Conservation (phyloP, 2,888 invertebrate species). For the Ligdia adustata region DNA sequence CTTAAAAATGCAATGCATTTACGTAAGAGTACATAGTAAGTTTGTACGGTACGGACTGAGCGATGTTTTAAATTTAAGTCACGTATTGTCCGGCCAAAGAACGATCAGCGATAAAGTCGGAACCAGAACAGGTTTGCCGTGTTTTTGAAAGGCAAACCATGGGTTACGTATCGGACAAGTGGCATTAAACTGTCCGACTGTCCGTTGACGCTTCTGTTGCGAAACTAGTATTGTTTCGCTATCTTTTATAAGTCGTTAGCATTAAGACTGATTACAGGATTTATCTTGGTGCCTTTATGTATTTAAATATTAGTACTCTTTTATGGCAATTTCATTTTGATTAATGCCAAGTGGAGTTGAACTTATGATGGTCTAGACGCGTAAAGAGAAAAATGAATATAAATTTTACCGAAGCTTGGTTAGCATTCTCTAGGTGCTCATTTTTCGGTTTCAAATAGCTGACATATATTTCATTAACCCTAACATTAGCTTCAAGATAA, state of each 20-base stretch:
- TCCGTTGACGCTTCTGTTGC: conserved; percentile 34
- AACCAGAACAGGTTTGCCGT: conserved; percentile 60
- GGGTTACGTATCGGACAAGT: conserved; percentile 45
- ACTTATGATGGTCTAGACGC: too few relatives aligned
- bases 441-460: too few relatives aligned
- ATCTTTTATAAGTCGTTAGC: conserved; percentile 22
- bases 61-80: conserved; percentile 37
- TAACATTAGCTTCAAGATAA: too few relatives aligned
- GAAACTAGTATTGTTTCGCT: conserved; percentile 37
- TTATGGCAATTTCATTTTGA: too few relatives aligned
- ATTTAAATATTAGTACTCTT: too few relatives aligned
- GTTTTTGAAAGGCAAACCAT: conserved; percentile 66
- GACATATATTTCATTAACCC: too few relatives aligned
- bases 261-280: conserved; percentile 3
- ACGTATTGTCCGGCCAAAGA: conserved; percentile 36
- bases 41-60: background rate
- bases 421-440: too few relatives aligned
- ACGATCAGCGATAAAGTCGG: conserved; percentile 56
- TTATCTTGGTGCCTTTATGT: background rate
- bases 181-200: conserved; percentile 23
- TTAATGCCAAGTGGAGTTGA: too few relatives aligned
- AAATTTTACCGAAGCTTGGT: too few relatives aligned
- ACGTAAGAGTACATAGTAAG: too few relatives aligned
- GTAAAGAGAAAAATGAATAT: too few relatives aligned
- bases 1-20: background rate